These are phyloP conservation scores for Tenualosa thibaudeaui DNA, from an alignment of 2,797 vertebrate genomes.

Conservation along the genomic window DNA sequence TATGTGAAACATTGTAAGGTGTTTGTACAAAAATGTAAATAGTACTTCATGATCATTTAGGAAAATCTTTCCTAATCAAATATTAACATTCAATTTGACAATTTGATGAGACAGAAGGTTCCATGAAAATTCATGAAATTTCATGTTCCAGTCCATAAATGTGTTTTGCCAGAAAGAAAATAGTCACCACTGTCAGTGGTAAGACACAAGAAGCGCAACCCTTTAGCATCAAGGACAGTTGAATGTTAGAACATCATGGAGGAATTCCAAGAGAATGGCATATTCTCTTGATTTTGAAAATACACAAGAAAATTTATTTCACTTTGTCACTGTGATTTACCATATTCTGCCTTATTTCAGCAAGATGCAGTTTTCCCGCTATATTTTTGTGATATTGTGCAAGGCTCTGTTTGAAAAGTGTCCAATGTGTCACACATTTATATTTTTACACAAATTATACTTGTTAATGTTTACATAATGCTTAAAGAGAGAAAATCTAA, in stretches of 20 bases:
- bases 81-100: neutral
- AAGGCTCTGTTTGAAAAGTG: constrained; percentile 48
- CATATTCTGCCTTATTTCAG: constrained; percentile 75
- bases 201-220: constrained; percentile 2
- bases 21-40: neutral
- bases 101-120: neutral
- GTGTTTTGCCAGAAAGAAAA: neutral
- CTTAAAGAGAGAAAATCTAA: constrained; percentile 31
- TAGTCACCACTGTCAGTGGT: neutral
- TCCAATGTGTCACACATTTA: constrained; percentile 17
- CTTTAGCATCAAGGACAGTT: constrained; percentile 16
- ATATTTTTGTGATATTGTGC: constrained; percentile 49
- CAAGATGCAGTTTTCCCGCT: constrained; percentile 62
- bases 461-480: constrained; percentile 29
- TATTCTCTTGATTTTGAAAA: neutral
- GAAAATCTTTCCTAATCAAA: neutral
- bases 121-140: neutral
- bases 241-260: constrained; percentile 1
- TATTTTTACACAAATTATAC: constrained; percentile 38
- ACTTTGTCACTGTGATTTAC: constrained; percentile 75
- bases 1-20: constrained; percentile 1
- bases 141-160: neutral
- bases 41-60: neutral
- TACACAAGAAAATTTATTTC: constrained; percentile 22
- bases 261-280: neutral